phyloP scores from a whole-genome alignment of 92 coral and sea anemone species.

The Phenganax marumi region DNA sequence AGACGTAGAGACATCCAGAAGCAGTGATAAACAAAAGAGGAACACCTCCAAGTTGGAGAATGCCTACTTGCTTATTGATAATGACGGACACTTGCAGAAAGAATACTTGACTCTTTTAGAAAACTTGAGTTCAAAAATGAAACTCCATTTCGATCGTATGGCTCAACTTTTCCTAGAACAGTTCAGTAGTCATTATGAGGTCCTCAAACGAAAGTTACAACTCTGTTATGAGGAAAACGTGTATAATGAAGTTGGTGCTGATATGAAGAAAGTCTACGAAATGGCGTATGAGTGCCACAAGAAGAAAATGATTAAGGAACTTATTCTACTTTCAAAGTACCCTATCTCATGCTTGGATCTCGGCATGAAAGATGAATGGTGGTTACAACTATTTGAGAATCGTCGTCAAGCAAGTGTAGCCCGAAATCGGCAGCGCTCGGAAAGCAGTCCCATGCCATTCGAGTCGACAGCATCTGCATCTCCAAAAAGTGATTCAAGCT shows the following conservation, averaged over 20 bases:
- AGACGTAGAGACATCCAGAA: not conserved
- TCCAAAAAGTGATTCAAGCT: not conserved
- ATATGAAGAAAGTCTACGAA: constrained; percentile 79
- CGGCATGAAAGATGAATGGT: constrained; percentile 98
- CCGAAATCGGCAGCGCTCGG: not conserved
- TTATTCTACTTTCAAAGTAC: constrained; percentile 65
- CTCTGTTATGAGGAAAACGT: constrained; percentile 95
- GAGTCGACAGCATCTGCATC: not conserved
- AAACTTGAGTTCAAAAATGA: constrained; percentile 46
- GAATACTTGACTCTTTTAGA: constrained; percentile 36
- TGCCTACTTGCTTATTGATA: constrained; percentile 61
- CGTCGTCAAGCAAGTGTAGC: constrained; percentile 33
- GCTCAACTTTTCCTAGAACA: constrained; percentile 66
- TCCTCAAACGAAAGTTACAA: constrained; percentile 68
- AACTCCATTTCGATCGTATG: constrained; percentile 49
- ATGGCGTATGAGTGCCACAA: constrained; percentile 78
- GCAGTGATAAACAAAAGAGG: not conserved
- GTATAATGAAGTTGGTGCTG: constrained; percentile 68
- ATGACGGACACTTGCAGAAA: constrained; percentile 58
- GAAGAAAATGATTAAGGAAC: constrained; percentile 59
- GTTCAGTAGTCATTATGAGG: constrained; percentile 62
- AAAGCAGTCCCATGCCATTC: not conserved
- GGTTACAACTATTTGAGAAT: constrained; percentile 88
- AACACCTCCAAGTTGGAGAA: not conserved
- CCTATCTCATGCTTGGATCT: constrained; percentile 82